These are phyloP conservation scores for Tringa solitaria DNA, from an alignment of 2,113 vertebrate genomes.

Conservation along the genomic window DNA sequence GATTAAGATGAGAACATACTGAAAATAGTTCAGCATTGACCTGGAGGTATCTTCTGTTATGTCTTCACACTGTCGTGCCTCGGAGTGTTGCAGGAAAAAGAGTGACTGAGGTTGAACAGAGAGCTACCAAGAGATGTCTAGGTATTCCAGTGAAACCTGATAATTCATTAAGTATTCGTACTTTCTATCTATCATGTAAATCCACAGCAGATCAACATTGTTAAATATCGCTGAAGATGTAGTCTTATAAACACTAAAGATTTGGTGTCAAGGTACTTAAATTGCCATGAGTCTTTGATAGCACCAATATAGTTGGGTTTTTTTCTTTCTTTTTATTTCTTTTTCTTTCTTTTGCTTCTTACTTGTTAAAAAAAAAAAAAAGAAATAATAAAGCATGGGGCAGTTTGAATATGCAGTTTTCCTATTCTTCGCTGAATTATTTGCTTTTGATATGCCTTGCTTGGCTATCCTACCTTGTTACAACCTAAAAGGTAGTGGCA, in stretches of 20 bases:
- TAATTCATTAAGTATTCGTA: background rate
- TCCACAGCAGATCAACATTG: background rate
- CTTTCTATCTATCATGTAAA: background rate
- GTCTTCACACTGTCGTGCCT: fast-evolving
- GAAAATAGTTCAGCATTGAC: background rate
- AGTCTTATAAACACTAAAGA: background rate
- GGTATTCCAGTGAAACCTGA: background rate
- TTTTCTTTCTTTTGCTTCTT: too few species aligned
- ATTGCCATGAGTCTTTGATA: background rate
- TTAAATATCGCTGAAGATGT: background rate
- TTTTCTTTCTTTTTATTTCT: too few species aligned
- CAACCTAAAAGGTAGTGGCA: background rate
- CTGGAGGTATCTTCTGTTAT: background rate
- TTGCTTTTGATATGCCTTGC: background rate
- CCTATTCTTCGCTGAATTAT: background rate
- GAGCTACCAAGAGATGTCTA: background rate
- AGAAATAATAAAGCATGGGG: background rate
- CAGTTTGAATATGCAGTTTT: background rate
- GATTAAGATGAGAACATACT: background rate
- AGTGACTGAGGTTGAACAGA: background rate
- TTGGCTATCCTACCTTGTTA: background rate
- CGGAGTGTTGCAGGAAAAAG: background rate
- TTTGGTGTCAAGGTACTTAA: background rate
- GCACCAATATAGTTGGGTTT: background rate
- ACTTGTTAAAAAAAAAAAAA: background rate